These are phyloP conservation scores for Forbesichthys papilliferus DNA, from an alignment of 2,113 vertebrate genomes.

Conservation along the genomic window DNA sequence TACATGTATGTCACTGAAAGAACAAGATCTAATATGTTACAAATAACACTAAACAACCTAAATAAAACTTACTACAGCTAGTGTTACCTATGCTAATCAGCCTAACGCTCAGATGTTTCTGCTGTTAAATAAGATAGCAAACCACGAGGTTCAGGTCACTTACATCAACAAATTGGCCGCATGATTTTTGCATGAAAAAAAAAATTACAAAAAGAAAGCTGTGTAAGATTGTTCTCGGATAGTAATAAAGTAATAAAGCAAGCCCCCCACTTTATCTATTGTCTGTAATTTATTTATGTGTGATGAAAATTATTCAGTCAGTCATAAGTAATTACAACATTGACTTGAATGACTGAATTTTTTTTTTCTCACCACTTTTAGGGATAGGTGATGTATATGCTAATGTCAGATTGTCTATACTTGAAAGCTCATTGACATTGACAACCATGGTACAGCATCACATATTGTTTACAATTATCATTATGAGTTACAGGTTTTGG, in stretches of 20 bases:
- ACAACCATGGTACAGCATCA: no score
- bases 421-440: background rate
- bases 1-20: slow-evolving; percentile 43
- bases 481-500: slow-evolving; percentile 6
- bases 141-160: slow-evolving; percentile 96
- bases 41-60: slow-evolving; percentile 67
- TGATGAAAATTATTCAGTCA: slow-evolving; percentile 21
- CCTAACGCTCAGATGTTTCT: slow-evolving; percentile 64
- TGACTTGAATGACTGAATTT: slow-evolving; percentile 41
- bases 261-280: slow-evolving; percentile 42
- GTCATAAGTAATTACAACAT: slow-evolving; percentile 7
- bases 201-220: slow-evolving; percentile 97
- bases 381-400: slow-evolving; percentile 41
- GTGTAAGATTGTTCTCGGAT: slow-evolving; percentile 92
- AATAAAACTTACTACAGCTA: slow-evolving; percentile 52
- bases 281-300: slow-evolving; percentile 19
- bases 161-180: slow-evolving; percentile 98
- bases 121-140: slow-evolving; percentile 89
- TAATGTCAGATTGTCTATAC: slow-evolving; percentile 55
- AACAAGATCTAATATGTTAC: slow-evolving; percentile 51
- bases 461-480: no score
- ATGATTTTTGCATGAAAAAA: slow-evolving; percentile 99
- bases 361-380: slow-evolving; percentile 10
- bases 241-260: slow-evolving; percentile 72
- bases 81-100: slow-evolving; percentile 48